Conservation (phyloP, 1,140 invertebrate species). For the Lordiphosa mommai region DNA sequence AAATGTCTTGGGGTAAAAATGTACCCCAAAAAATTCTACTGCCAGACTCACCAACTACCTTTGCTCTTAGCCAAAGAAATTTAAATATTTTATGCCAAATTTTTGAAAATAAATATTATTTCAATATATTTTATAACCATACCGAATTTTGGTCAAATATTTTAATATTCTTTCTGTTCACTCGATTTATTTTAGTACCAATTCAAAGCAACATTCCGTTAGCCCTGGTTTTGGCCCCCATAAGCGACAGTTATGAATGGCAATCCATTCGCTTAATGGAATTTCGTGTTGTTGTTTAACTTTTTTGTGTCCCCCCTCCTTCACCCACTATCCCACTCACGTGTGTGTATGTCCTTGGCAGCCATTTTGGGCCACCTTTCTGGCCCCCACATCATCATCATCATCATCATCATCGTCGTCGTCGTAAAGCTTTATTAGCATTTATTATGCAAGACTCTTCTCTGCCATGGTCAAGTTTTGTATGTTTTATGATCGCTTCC, state of each 20-base stretch:
- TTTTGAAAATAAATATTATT: too few species aligned
- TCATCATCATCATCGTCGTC: conserved; percentile 12
- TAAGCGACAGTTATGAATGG: conserved; percentile 71
- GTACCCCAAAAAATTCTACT: too few species aligned
- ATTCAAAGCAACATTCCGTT: too few species aligned
- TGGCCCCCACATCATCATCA: not conserved
- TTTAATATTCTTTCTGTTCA: too few species aligned
- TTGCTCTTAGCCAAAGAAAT: too few species aligned
- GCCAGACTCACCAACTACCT: too few species aligned
- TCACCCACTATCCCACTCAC: not conserved
- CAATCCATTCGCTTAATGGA: conserved; percentile 76
- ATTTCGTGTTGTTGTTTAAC: conserved; percentile 74
- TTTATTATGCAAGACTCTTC: conserved; percentile 67
- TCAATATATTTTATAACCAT: too few species aligned
- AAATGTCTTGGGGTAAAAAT: too few species aligned
- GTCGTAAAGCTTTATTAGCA: conserved; percentile 73
- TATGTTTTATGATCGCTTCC: conserved; percentile 52
- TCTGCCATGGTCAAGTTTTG: conserved; percentile 18
- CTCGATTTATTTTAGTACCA: too few species aligned
- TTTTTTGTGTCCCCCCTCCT: conserved; percentile 30
- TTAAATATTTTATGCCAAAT: too few species aligned
- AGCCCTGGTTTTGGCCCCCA: too few species aligned
- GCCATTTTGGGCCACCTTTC: conserved; percentile 19
- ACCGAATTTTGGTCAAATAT: too few species aligned
- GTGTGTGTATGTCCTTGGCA: conserved; percentile 18